Evolutionary conservation across 1,140 invertebrate species (phyloP), one percentile per base, ranked within the genome.

Genomic region (Helicoverpa armigera): DNA sequence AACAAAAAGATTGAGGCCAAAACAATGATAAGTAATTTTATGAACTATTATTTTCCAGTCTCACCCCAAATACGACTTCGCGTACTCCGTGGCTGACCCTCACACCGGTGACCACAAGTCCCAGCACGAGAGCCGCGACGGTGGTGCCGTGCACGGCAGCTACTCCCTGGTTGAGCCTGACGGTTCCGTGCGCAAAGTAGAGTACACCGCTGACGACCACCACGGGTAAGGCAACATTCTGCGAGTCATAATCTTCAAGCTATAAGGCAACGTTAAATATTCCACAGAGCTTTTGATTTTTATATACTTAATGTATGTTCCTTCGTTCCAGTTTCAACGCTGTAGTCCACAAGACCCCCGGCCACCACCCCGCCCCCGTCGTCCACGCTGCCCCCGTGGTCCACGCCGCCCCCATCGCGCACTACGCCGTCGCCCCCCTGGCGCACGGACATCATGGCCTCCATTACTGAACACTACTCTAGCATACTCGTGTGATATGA

Each of bases 191-290:
- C 95, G 95, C 85, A 95, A 94, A 83, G 95, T 95, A 80, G 92
- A 95, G 54, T 96, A 96, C 92, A 95, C 94, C 85, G 95, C 95
- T 85, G 95, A 95, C 80, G 94, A 95, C 86, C 92, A 95, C 88
- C 89, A 95, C 79, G 94, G 94, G 90, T 95, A 93, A 90, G 80
- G 23, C 14, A 48, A 16, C 61, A 51, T 70, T 54, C 5, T 50
- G 35, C 3, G 7, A 67, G 18, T 70, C 51, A 81, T 10, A 60
- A 70, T 5, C 35, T 35, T 35, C 35, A 3, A 35, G 3, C 7
- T 2, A 35, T 35, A 5, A 35, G 3, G 3, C 3, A 35, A 35
- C 35, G 35, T 7, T 3, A 35, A 35, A 35, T 35, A 5, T 35
- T n/a, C 3, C 3, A 7, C 3, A 7, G 35, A 35, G 35, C 1